phyloP scores from a whole-genome alignment of 1,140 invertebrate genomes.

The Metaphire vulgaris region DNA sequence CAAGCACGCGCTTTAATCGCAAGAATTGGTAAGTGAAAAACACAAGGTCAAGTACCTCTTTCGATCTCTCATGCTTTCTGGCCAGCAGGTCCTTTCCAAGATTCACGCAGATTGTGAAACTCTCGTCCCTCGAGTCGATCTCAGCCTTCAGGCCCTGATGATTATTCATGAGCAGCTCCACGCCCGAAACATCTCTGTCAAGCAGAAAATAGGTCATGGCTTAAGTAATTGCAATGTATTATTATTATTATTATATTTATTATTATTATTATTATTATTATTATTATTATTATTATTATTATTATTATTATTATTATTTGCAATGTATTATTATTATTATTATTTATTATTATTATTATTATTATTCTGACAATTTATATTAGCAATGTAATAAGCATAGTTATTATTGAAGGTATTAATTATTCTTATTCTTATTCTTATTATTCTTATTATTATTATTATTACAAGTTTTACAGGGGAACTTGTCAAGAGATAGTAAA shows the following conservation, averaged over 20 bases:
- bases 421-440: no score
- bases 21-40: no score
- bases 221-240: no score
- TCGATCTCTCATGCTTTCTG: constrained; percentile 85
- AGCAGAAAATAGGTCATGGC: constrained; percentile 5
- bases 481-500: no score
- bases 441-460: no score
- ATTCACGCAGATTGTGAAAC: constrained; percentile 87
- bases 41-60: constrained; percentile 55
- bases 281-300: constrained; percentile 10
- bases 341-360: not conserved
- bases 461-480: no score
- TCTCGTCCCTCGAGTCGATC: constrained; percentile 96
- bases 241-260: constrained; percentile 13
- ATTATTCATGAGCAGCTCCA: constrained; percentile 98
- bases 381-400: no score
- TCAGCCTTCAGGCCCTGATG: constrained; percentile 98
- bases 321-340: not conserved
- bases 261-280: constrained; percentile 13
- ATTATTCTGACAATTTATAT: not conserved
- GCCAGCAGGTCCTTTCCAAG: constrained; percentile 90
- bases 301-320: constrained; percentile 10
- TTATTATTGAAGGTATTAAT: no score
- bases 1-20: no score
- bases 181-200: constrained; percentile 85